phyloP scores from a whole-genome alignment of 2,797 vertebrate genomes.

The Scolopax bukidnonensis region DNA sequence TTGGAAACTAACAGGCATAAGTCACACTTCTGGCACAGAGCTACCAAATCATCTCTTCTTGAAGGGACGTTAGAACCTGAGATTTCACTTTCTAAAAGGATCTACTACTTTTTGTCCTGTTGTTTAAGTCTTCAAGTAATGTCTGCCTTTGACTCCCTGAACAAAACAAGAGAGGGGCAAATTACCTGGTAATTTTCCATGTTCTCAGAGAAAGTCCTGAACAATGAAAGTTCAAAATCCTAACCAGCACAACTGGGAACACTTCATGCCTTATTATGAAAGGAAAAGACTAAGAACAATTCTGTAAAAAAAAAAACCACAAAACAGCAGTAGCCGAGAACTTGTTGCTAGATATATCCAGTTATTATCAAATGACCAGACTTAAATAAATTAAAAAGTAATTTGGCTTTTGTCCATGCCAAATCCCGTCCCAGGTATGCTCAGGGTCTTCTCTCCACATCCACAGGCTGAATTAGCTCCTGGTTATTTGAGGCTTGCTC shows the following conservation, averaged over 20 bases:
- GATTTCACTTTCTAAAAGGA: not conserved
- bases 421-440: not conserved
- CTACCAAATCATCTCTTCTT: not conserved
- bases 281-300: not conserved
- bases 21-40: not conserved
- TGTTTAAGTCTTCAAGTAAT: not conserved
- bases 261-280: constrained; percentile 20
- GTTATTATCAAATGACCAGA: not conserved
- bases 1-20: not conserved
- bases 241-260: not conserved
- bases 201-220: constrained; percentile 8
- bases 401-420: not conserved
- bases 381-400: not conserved
- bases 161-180: constrained; percentile 5
- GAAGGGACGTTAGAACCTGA: not conserved
- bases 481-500: not conserved
- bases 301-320: not conserved
- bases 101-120: not conserved
- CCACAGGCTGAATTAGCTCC: not conserved
- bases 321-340: not conserved
- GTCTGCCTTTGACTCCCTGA: not conserved
- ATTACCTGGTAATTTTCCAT: constrained; percentile 24
- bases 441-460: not conserved
- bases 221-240: constrained; percentile 39
- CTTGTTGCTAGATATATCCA: not conserved